These are phyloP conservation scores for Allacma fusca DNA, from an alignment of 2,888 invertebrate species.

Conservation along the genomic window DNA sequence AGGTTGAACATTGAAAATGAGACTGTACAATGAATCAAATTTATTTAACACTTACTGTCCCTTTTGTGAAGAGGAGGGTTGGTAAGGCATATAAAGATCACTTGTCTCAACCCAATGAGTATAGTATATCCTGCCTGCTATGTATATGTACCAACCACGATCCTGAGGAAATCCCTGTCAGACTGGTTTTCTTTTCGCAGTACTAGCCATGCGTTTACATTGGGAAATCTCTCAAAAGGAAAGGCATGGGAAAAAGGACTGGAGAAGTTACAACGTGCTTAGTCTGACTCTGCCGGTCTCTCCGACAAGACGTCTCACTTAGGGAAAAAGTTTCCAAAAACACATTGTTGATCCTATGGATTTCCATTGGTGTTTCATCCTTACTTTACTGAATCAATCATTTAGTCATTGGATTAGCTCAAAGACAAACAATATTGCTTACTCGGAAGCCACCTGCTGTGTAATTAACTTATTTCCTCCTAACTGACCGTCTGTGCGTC, in stretches of 20 bases:
- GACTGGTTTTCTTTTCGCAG: not conserved
- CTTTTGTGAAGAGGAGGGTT: too few relatives aligned
- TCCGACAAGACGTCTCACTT: conserved; percentile 16
- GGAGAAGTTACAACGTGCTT: conserved; percentile 8
- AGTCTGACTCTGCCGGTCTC: conserved; percentile 30
- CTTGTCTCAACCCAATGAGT: too few relatives aligned
- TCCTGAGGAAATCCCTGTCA: too few relatives aligned
- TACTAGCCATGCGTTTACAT: conserved; percentile 5
- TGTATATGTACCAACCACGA: too few relatives aligned
- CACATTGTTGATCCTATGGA: not conserved
- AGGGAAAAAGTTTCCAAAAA: not conserved
- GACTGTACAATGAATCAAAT: too few relatives aligned
- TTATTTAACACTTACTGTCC: too few relatives aligned
- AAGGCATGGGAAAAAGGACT: not conserved
- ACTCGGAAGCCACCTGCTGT: conserved; percentile 15
- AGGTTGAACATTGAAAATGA: too few relatives aligned
- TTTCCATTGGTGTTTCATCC: not conserved
- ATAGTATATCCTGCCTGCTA: too few relatives aligned
- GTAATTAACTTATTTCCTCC: conserved; percentile 14
- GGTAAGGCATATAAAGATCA: too few relatives aligned
- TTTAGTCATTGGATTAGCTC: not conserved
- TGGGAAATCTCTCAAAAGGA: not conserved
- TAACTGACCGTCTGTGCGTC: not conserved
- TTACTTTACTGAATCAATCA: conserved; percentile 9
- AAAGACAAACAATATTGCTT: conserved; percentile 6